These are phyloP conservation scores for Trissolcus basalis DNA, from an alignment of 1,140 invertebrate genomes.

Conservation along the genomic window DNA sequence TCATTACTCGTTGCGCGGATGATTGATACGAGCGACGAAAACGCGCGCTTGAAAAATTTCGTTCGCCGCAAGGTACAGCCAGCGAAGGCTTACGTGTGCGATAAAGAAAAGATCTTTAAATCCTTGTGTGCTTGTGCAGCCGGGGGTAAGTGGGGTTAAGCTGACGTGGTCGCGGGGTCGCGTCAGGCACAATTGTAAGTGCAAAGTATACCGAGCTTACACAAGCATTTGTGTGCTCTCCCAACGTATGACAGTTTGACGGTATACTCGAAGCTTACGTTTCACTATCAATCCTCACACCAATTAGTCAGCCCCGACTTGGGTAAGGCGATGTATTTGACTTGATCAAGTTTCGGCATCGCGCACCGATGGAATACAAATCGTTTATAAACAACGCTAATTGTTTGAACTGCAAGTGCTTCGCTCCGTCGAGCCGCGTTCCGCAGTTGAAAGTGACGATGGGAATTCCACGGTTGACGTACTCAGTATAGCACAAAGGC, in stretches of 20 bases:
- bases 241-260: conserved; percentile 43
- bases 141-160: conserved; percentile 70
- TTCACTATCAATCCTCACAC: conserved; percentile 27
- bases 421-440: background rate
- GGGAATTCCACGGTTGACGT: background rate
- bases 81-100: conserved; percentile 44
- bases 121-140: conserved; percentile 64
- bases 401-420: conserved; percentile 13
- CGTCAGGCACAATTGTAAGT: conserved; percentile 67
- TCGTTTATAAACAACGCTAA: conserved; percentile 38
- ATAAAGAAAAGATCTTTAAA: conserved; percentile 65
- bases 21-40: conserved; percentile 43
- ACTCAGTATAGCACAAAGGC: background rate
- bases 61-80: conserved; percentile 20
- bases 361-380: conserved; percentile 31
- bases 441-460: background rate
- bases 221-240: conserved; percentile 36
- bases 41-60: conserved; percentile 26
- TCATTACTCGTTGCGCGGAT: conserved; percentile 30
- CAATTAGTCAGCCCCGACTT: conserved; percentile 28
- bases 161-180: conserved; percentile 68
- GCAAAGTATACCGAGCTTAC: conserved; percentile 44
- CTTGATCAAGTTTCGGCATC: conserved; percentile 29
- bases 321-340: conserved; percentile 20
- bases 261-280: conserved; percentile 30